Conservation (phyloP, 2,113 vertebrate species). For the Prunella fulvescens region DNA sequence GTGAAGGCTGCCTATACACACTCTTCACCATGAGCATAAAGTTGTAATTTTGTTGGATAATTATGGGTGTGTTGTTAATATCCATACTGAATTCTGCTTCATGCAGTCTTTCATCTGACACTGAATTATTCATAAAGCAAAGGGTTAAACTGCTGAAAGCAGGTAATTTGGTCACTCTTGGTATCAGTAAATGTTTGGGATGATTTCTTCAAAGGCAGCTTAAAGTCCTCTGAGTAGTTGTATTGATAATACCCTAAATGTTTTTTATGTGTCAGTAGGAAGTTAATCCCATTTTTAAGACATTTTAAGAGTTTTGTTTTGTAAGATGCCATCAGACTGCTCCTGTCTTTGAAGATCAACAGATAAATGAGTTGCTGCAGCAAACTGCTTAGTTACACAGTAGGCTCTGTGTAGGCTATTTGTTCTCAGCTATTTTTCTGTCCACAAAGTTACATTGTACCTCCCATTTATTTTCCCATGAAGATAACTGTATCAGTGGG, state of each 20-base stretch:
- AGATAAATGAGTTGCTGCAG: background rate
- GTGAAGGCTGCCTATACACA: background rate
- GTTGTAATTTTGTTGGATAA: background rate
- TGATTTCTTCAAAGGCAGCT: background rate
- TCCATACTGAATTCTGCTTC: background rate
- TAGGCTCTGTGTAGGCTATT: background rate
- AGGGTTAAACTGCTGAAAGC: background rate
- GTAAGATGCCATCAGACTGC: background rate
- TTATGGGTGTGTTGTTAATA: background rate
- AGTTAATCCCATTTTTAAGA: background rate
- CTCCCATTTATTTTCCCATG: background rate
- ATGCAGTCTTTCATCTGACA: background rate
- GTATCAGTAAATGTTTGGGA: background rate
- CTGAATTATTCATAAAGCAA: conserved; percentile 20
- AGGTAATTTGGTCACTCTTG: background rate
- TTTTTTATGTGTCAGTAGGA: background rate
- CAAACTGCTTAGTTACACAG: background rate
- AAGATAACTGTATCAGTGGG: background rate
- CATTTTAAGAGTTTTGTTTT: background rate
- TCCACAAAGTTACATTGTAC: background rate
- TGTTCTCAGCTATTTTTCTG: background rate
- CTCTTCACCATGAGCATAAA: background rate
- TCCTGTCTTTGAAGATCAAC: background rate
- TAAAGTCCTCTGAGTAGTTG: background rate
- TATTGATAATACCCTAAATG: background rate